Evolutionary conservation across 2,888 invertebrate species (phyloP).

Genomic region (Eupithecia pulchellata): DNA sequence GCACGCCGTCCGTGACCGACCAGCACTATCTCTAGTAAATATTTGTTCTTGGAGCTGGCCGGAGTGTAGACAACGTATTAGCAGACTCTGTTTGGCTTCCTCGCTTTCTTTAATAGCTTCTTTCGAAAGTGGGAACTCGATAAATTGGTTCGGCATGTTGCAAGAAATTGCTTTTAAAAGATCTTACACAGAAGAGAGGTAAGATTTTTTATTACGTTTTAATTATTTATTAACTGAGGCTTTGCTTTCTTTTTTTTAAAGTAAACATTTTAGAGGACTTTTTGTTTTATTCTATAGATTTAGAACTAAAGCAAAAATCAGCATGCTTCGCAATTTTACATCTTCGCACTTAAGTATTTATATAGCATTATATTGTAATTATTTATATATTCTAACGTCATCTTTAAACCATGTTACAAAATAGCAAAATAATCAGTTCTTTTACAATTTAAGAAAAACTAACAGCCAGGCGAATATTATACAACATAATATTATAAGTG

Average conservation of each 20-base stretch:
- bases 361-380: no score
- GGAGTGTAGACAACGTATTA: constrained; percentile 46
- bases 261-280: no score
- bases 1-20: background rate
- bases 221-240: background rate
- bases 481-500: no score
- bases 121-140: constrained; percentile 28
- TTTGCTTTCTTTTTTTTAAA: background rate
- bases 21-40: constrained; percentile 27
- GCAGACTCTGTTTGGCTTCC: constrained; percentile 43
- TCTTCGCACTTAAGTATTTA: no score
- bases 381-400: no score
- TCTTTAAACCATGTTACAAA: no score
- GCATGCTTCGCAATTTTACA: no score
- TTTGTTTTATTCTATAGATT: no score
- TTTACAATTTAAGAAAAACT: no score
- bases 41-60: constrained; percentile 31
- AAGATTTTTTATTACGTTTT: background rate
- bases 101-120: constrained; percentile 42
- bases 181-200: background rate
- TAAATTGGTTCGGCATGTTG: constrained; percentile 17
- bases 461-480: no score
- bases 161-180: constrained; percentile 3
- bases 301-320: no score
- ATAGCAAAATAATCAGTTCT: no score